Conservation (phyloP, 2,113 vertebrate species). For the Microtus montanus region DNA sequence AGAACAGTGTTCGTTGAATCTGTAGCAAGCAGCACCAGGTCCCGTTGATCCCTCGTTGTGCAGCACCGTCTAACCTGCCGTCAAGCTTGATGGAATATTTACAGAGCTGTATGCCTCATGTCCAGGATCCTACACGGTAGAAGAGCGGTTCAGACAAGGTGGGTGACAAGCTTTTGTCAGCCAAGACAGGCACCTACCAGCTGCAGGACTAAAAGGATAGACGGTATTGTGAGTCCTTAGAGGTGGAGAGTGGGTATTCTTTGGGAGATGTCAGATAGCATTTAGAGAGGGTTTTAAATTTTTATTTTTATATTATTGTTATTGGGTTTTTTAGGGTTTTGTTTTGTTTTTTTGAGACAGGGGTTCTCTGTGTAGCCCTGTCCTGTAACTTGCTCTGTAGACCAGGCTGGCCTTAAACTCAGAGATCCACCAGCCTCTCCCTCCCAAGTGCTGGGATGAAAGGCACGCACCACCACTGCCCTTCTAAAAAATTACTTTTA, state of each 20-base stretch:
- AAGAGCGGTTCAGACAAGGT: not conserved
- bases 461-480: not conserved
- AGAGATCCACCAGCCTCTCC: not conserved
- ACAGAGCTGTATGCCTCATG: not conserved
- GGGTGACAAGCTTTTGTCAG: not conserved
- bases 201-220: not conserved
- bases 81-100: not conserved
- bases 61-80: not conserved
- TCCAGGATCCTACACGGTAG: not conserved
- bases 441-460: not conserved
- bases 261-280: not conserved
- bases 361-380: not conserved
- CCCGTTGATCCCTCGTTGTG: not conserved
- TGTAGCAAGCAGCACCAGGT: too few species aligned
- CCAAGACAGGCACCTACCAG: not conserved
- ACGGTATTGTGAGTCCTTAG: not conserved
- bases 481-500: not conserved
- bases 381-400: not conserved
- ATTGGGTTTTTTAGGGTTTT: not conserved
- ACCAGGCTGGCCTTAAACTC: not conserved
- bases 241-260: not conserved
- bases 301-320: not conserved
- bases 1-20: not conserved
- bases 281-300: not conserved
- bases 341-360: not conserved